Base-by-base conservation (phyloP, 2,888 invertebrate species). In the Ichneumoninae sp. region DNA sequence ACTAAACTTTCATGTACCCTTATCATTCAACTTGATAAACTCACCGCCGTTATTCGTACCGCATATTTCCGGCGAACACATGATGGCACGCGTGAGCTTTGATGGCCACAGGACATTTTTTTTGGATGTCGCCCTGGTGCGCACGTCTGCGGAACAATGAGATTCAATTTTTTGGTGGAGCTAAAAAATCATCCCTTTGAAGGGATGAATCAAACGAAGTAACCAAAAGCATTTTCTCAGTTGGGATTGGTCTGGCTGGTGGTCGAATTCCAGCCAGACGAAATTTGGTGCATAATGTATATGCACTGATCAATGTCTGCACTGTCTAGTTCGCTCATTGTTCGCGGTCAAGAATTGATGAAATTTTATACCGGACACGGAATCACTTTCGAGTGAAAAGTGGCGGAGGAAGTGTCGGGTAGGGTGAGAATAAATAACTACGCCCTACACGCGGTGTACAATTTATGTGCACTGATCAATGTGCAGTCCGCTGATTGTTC, bases 1-100 rank as follows among this genome's bases (percentile, higher is more conserved):
- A 77, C 76, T 80, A 74, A 81, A 73, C 73, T 81, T 76, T 33
- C 76, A 57, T 68, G 69, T 76, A 65, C 73, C 73, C 68, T 74
- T 81, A 81, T 81, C 81, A 81, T 81, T 73, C 47, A 73, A 69
- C 44, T 77, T 73, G 54, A 81, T 84, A 81, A 60, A 68, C 60
- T 44, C 60, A 40, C 52, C 66, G 57, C 63, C 71, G 66, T 76
- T 80, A 47, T 36, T 16, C 65, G 54, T 75, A 33, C n/a, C 70
- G 71, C 44, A 16, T 30, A 77, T 83, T 79, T 30, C 47, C 63
- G 19, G n/a, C 30, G 30, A 54, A 69, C 63, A 73, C 50, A 44
- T 69, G 74, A 69, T 83, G 40, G 47, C 47, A 69, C 36, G 52
- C 68, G 33, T 52, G 16, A 77, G n/a, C 63, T 30, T 10, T 74